These are phyloP conservation scores for Hyalella azteca DNA, from an alignment of 2,888 invertebrate genomes.

Conservation along the genomic window DNA sequence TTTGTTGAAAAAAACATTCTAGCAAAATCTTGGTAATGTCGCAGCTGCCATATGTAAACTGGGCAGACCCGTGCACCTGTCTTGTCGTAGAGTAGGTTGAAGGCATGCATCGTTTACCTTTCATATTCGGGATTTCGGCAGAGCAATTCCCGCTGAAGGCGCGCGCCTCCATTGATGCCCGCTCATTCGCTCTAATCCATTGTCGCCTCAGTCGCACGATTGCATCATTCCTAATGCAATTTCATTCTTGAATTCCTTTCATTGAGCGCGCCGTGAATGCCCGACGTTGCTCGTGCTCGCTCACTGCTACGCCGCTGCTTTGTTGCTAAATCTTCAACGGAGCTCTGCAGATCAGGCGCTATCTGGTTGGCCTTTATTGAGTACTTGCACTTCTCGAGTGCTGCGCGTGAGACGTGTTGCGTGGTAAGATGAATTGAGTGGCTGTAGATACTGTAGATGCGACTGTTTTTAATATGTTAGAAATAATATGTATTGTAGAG, in stretches of 20 bases:
- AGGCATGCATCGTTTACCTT: too few species aligned
- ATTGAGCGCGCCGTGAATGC: slow-evolving; percentile 5
- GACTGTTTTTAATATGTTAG: too few species aligned
- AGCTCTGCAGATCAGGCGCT: slow-evolving; percentile 3
- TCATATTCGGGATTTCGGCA: slow-evolving; percentile 6
- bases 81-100: too few species aligned
- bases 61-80: too few species aligned
- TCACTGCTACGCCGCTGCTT: not conserved
- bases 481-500: too few species aligned
- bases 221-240: slow-evolving; percentile 24
- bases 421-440: too few species aligned
- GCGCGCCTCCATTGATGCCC: not conserved
- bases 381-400: too few species aligned
- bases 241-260: slow-evolving; percentile 36
- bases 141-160: not conserved
- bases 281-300: not conserved
- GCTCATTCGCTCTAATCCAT: slow-evolving; percentile 15
- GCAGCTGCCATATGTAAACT: too few species aligned
- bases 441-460: too few species aligned
- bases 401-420: too few species aligned
- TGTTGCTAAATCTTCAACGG: slow-evolving; percentile 10
- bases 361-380: slow-evolving; percentile 16
- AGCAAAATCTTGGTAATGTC: too few species aligned
- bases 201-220: slow-evolving; percentile 22
- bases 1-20: too few species aligned